Base-by-base conservation (phyloP, 2,888 invertebrate genomes). In the Latrodectus hesperus region DNA sequence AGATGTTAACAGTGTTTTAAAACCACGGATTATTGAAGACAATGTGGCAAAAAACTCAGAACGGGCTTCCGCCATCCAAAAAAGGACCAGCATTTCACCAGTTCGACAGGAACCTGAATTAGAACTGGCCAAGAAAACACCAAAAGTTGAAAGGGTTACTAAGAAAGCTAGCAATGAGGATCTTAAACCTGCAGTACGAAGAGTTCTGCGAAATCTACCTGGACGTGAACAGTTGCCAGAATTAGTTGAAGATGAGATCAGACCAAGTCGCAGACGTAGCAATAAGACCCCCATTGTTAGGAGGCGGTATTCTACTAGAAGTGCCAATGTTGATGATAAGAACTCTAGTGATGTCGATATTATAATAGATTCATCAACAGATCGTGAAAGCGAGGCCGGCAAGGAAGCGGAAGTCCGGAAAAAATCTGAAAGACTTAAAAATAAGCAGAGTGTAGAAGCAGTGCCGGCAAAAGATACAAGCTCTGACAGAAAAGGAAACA, bases 371-470 rank as follows among this genome's bases (percentile, higher is more conserved):
- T 80, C 80, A n/a, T 81, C 81, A 11, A 73, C 77, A 38, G 86
- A 87, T 53, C 49, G 72, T 67, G 86, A 86, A 73, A 81, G 72
- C 26, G 81, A 87, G 86, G 86, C 81, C 86, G 77, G 86, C 86
- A 87, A 77, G 86, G 86, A 81, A 87, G 86, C 86, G 86, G 86
- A 87, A 87, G 86, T 87, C 86, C 86, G 72, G 81, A 87, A 87
- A 87, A 87, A 87, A 81, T 81, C 86, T 77, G 81, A 87, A 76
- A 70, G 80, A 73, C 76, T 76, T 9, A 87, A 74, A 72, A 77
- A 73, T 38, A 87, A 82, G 52, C 84, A 79, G 51, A 71, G 77
- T 65, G 53, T 68, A n/a, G 73, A 72, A 38, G 78, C 78, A 72
- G 64, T 51, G 80, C 86, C 86, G 76, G 86, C 86, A 70, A 64